Percentiles rank a stretch among this genome's conserved stretches.
Evolutionary conservation across 2,888 invertebrate genomes (phyloP).

Genomic region (Synergus umbraculus): DNA sequence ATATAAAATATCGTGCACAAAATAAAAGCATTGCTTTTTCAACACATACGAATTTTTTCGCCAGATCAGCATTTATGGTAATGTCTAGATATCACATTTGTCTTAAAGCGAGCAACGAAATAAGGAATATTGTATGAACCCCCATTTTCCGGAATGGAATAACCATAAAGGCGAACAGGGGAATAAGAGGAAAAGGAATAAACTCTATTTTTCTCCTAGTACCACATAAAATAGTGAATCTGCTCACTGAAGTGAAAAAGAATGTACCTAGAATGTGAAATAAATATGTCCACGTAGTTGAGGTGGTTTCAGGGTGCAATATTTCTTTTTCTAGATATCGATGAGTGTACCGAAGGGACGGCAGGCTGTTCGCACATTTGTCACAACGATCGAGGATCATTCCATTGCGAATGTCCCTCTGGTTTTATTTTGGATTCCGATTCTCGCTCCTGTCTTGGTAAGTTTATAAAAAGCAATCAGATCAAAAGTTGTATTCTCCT

Average conservation of each 20-base stretch:
- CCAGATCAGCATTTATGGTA: constrained; percentile 26
- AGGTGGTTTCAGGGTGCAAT: constrained; percentile 20
- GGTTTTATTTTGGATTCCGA: constrained; percentile 79
- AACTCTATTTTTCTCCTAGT: constrained; percentile 18
- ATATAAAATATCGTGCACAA: too few relatives aligned
- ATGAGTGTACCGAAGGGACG: constrained; percentile 80
- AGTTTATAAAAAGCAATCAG: constrained; percentile 31
- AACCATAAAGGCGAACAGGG: constrained; percentile 10
- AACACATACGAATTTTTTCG: neutral
- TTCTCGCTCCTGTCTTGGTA: constrained; percentile 79
- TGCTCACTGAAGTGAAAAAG: constrained; percentile 22
- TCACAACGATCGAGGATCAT: constrained; percentile 80
- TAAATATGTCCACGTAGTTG: constrained; percentile 34
- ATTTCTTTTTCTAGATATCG: constrained; percentile 77
- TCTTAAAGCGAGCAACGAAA: neutral
- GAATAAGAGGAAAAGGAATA: constrained; percentile 1
- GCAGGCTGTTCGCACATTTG: constrained; percentile 81
- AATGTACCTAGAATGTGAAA: constrained; percentile 21
- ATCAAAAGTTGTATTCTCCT: neutral
- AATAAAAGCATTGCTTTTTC: too few relatives aligned
- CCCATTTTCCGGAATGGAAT: constrained; percentile 13
- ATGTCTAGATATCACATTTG: constrained; percentile 1
- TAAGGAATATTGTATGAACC: constrained; percentile 17
- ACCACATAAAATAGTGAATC: constrained; percentile 27
- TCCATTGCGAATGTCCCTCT: constrained; percentile 79